Percentiles rank a stretch among this genome's conserved stretches.
Evolutionary conservation across 1,140 invertebrate species (phyloP).

Genomic region (Drosophila triauraria): DNA sequence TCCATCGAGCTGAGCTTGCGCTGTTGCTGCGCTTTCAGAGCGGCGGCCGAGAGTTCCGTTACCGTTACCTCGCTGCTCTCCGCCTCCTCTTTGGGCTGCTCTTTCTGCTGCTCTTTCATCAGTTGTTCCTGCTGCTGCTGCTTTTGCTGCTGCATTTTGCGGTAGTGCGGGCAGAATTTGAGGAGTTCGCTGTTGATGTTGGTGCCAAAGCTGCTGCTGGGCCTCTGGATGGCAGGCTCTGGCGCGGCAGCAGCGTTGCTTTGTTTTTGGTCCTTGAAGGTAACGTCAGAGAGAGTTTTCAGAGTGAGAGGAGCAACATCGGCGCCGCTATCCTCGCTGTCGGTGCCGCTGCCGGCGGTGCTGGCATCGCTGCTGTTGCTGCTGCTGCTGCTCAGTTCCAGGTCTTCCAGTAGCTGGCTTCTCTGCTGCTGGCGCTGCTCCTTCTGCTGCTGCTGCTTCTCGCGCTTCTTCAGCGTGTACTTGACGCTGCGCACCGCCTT

Average conservation of each 20-base stretch:
- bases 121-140: conserved; percentile 27
- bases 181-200: conserved; percentile 47
- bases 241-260: background rate
- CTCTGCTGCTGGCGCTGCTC: conserved; percentile 37
- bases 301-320: conserved; percentile 13
- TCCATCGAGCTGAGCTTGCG: conserved; percentile 75
- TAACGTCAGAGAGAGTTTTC: conserved; percentile 15
- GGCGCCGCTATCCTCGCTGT: conserved; percentile 48
- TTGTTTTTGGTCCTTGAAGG: conserved; percentile 1
- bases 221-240: conserved; percentile 8
- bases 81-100: conserved; percentile 12
- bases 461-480: conserved; percentile 75
- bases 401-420: conserved; percentile 26
- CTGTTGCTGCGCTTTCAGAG: conserved; percentile 64
- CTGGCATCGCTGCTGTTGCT: conserved; percentile 1
- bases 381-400: conserved; percentile 29
- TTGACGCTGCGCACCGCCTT: conserved; percentile 77
- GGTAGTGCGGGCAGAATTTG: conserved; percentile 62
- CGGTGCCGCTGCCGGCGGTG: conserved; percentile 12
- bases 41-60: conserved; percentile 17
- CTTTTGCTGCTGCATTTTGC: conserved; percentile 56
- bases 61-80: conserved; percentile 16
- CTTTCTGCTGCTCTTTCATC: conserved; percentile 30
- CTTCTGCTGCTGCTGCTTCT: conserved; percentile 46
- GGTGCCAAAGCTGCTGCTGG: conserved; percentile 12